Base-by-base conservation (phyloP, 2,888 invertebrate species). In the Electrophaes corylata region DNA sequence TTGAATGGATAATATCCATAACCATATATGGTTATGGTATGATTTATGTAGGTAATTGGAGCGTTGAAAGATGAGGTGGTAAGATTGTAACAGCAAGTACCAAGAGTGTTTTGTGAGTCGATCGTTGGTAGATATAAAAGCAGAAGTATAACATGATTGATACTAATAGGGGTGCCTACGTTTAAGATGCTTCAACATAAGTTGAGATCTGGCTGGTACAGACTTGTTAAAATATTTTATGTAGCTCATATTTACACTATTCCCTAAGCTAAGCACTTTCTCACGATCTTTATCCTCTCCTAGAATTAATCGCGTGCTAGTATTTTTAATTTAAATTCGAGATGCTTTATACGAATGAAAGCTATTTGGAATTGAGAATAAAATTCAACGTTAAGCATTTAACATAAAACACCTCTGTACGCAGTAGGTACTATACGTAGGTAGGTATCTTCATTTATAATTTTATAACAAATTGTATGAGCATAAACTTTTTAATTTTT, bases 131-230 rank as follows among this genome's bases (percentile, higher is more conserved):
- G 39, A 48, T 41, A 44, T 40, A 23, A 41, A 46, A 39, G 45
- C 12, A 55, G 20, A 16, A 18, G 49, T 49, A 43, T 37, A 51
- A 57, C 26, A 2, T 29, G 26, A 29, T 29, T 29, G 26, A 10
- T 37, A 37, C 8, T 14, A 16, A 35, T 35, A 35, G 31, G 43
- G 29, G 46, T 31, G 8, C 5, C 16, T 37, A 52, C 18, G 23
- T 39, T 47, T 18, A 19, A 40, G 19, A 45, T 52, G 33, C 31
- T 52, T 11, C 52, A 37, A 41, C 11, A 43, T 47, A 33, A 18
- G 11, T 46, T 37, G 18, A 35, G n/a, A 51, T 80, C 79, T 83
- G 82, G 75, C 81, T 78, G 78, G 79, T 56, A 65, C 79, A 81
- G 79, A 77, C 70, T 64, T 50, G 50, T 45, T 43, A 57, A 40